A percentile compares a stretch with the other conserved stretches of the same genome.
Evolutionary conservation across 2,888 invertebrate genomes (phyloP).

Genomic region (Mylabris sibirica): DNA sequence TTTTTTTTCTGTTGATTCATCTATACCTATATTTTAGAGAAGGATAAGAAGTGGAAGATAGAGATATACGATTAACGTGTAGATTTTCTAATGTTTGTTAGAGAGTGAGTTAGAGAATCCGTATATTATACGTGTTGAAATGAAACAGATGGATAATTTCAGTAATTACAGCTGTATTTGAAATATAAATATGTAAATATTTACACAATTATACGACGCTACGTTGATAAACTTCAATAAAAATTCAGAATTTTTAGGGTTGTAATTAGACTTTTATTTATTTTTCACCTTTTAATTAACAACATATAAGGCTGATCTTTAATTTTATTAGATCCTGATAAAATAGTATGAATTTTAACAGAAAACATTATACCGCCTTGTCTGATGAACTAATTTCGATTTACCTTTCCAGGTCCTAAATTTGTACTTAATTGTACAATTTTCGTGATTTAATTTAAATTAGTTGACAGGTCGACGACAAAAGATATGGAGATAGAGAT

Average conservation of each 20-base stretch:
- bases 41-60: not conserved
- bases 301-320: not conserved
- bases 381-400: not conserved
- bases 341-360: not conserved
- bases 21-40: not conserved
- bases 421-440: too few species aligned
- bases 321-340: not conserved
- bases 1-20: constrained; percentile 17
- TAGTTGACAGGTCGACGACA: too few species aligned
- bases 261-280: not conserved
- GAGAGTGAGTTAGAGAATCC: not conserved
- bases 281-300: not conserved
- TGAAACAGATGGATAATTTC: not conserved
- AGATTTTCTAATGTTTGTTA: constrained; percentile 2
- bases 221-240: not conserved
- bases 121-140: not conserved
- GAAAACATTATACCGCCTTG: not conserved
- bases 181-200: not conserved
- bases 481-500: too few species aligned
- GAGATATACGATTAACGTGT: not conserved
- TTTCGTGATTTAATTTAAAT: too few species aligned
- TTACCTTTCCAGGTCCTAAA: too few species aligned
- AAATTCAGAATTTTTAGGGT: not conserved
- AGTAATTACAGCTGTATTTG: not conserved
- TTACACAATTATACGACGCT: not conserved